Evolutionary conservation across 2,797 vertebrate genomes (phyloP).

Genomic region (Geotrypetes seraphini): DNA sequence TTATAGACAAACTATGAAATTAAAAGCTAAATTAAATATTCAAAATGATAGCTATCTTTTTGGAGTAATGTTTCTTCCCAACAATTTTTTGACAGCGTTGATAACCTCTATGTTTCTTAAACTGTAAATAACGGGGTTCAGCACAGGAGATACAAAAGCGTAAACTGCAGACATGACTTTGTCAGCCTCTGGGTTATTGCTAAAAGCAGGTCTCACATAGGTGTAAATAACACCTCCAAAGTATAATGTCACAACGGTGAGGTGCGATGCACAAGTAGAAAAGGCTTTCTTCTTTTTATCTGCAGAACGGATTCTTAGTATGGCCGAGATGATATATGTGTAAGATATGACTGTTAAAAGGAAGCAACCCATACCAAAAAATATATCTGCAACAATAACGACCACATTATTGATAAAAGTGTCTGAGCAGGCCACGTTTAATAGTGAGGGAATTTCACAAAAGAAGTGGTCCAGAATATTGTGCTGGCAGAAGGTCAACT

Average conservation of each 20-base stretch:
- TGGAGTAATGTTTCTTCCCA: no score
- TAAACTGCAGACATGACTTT: conserved; percentile 10
- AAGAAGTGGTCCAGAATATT: conserved; percentile 8
- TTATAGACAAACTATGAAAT: no score
- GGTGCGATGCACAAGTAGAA: conserved; percentile 2
- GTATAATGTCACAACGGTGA: conserved; percentile 4
- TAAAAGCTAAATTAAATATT: no score
- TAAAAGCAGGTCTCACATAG: conserved; percentile 2
- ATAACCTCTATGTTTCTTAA: conserved; percentile 15
- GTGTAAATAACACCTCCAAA: conserved; percentile 4
- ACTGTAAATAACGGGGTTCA: conserved; percentile 16
- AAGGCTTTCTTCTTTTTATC: conserved; percentile 4
- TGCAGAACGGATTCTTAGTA: conserved; percentile 5
- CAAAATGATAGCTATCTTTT: no score
- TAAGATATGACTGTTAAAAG: conserved; percentile 6
- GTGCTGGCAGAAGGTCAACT: background rate
- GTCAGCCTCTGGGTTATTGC: conserved; percentile 1
- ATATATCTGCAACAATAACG: conserved; percentile 4
- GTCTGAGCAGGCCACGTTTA: conserved; percentile 12
- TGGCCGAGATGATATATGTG: conserved; percentile 4
- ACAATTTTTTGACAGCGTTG: background rate
- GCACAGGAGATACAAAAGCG: conserved; percentile 5
- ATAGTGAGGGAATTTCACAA: conserved; percentile 13
- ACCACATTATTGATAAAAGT: conserved; percentile 5
- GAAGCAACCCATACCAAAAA: conserved; percentile 5